These are phyloP conservation scores for Opisthograptis luteolata DNA, from an alignment of 2,888 invertebrate genomes.

Conservation along the genomic window DNA sequence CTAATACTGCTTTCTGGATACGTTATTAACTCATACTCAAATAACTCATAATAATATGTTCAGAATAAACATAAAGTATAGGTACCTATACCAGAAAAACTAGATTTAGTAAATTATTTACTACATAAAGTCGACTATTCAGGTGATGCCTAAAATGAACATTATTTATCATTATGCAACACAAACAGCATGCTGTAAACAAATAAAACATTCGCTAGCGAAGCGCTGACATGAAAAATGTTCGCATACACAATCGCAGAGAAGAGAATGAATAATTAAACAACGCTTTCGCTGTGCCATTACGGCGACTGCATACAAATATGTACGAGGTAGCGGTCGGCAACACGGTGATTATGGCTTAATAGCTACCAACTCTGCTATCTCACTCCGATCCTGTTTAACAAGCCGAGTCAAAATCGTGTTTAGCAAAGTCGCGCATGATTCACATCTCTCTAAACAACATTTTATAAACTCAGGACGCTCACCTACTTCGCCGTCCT, in stretches of 20 bases:
- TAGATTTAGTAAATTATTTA: neutral
- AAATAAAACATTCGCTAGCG: slow-evolving; percentile 16
- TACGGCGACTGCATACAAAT: slow-evolving; percentile 38
- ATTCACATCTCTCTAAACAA: slow-evolving; percentile 3
- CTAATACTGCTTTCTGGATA: too few relatives aligned
- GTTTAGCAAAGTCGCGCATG: slow-evolving; percentile 6
- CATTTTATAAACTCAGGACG: neutral
- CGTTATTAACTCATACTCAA: too few relatives aligned
- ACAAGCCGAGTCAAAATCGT: slow-evolving; percentile 4
- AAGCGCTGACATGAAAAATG: slow-evolving; percentile 32
- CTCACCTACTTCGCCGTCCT: slow-evolving; percentile 7
- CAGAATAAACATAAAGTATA: slow-evolving; percentile 9
- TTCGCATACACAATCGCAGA: slow-evolving; percentile 61
- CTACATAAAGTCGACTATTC: slow-evolving; percentile 2
- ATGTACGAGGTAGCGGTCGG: slow-evolving; percentile 33
- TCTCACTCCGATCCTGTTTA: slow-evolving; percentile 17
- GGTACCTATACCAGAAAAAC: neutral
- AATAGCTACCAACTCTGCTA: slow-evolving; percentile 10
- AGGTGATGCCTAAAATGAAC: slow-evolving; percentile 1
- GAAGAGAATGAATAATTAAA: slow-evolving; percentile 54
- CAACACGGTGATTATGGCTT: slow-evolving; percentile 17
- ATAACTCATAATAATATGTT: slow-evolving; percentile 20
- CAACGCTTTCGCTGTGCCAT: slow-evolving; percentile 53
- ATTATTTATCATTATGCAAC: slow-evolving; percentile 1
- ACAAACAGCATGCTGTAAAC: slow-evolving; percentile 16